Base-by-base conservation (phyloP, 2,888 invertebrate genomes). In the Oeneis ivallda region DNA sequence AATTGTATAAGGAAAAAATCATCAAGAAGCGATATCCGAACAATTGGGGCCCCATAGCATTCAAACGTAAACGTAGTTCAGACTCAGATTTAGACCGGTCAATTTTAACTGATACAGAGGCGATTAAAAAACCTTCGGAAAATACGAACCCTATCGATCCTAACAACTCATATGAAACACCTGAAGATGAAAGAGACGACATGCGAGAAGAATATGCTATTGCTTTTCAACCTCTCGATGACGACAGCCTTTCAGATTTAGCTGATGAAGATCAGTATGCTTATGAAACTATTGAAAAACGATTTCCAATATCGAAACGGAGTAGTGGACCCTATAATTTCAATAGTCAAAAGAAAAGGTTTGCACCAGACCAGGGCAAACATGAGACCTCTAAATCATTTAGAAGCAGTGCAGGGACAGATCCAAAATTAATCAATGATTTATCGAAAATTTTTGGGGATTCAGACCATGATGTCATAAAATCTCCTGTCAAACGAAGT, bases 391-490 rank as follows among this genome's bases (percentile, higher is more conserved):
- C 81, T 17, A 88, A 85, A 73, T 70, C 81, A 3, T 90, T 88
- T 62, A 79, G 87, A 72, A 87, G 85, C 74, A 89, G 88, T 62
- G 79, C 90, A 0, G 93, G 93, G 58, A 95, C 95, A 1, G 95
- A 95, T 77, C 95, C 95, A 2, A 94, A 93, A 80, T 93, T 95
- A 11, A 93, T 94, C 37, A 93, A 94, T 79, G 95, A 95, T 75
- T 82, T 96, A 50, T 94, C 94, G 50, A 93, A 93, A 77, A 93
- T 96, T 67, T 96, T 96, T 77, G 94, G 93, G 9, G 85, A 89
- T 54, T 78, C 87, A n/a, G 84, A 83, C 58, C 74, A 79, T 26
- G 81, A 85, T 45, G 76, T 87, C 2, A 82, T 89, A 15, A 93
- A 93, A 74, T 92, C 88, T 41, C 91, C 89, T 41, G 93, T 93